Base-by-base conservation (phyloP, 2,797 vertebrate species). In the Sparus aurata region DNA sequence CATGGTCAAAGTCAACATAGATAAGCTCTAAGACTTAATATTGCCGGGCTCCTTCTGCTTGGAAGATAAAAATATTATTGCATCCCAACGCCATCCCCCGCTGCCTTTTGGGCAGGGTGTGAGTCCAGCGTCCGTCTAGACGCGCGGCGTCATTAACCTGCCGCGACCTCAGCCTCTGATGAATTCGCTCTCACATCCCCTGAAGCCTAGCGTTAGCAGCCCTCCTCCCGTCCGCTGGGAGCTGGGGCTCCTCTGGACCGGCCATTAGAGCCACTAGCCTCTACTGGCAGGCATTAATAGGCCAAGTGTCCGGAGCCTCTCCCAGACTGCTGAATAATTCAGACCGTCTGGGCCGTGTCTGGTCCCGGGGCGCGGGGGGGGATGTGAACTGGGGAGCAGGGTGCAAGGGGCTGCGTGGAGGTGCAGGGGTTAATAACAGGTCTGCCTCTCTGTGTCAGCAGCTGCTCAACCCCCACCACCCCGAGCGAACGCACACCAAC, bases 341-440 rank as follows among this genome's bases (percentile, higher is more conserved):
- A 98, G 91, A 88, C 87, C 79, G 94, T 96, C 95, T 96, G 89
- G 88, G 94, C 93, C 88, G 67, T 69, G 96, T 94, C 93, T 96
- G 93, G 95, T 94, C 94, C 90, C 82, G 55, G 96, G 96, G 91
- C 79, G 69, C 83, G 45, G 27, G 86, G 84, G 89, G 87, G 86
- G 91, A 83, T 73, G 86, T 80, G 89, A 82, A 84, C 83, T 86
- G 79, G 88, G 85, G 85, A 86, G 79, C 78, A 82, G 84, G 92
- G 87, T 85, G 87, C 87, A 78, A 61, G 77, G 85, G 87, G 80
- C 76, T 75, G 80, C 69, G 2, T 69, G 80, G 94, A 88, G 92
- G 97, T 96, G 96, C 95, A 96, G 92, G 97, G 97, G 98, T 99
- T 99, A 99, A 99, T 98, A 97, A 98, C 95, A 96, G 97, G 97